Percentiles rank a stretch among this genome's conserved stretches.
These are phyloP conservation scores for Phengaris alcon DNA, from an alignment of 2,888 invertebrate species.

Conservation along the genomic window DNA sequence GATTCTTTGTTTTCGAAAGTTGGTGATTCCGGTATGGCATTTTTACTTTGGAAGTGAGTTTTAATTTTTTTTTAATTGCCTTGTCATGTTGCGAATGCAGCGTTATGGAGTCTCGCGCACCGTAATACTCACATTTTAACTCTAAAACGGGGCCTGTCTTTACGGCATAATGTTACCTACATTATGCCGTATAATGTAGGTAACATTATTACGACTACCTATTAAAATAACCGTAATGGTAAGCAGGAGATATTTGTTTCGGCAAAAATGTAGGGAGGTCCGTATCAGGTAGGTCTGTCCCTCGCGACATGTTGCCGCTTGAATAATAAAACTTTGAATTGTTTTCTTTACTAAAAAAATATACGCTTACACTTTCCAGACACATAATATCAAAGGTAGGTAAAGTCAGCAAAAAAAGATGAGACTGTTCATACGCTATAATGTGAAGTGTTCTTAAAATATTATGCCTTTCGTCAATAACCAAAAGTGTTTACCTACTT, in stretches of 20 bases:
- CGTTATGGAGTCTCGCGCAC: too few species aligned
- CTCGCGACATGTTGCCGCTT: not conserved
- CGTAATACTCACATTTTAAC: not conserved
- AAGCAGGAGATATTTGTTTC: constrained; percentile 1
- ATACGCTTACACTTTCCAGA: not conserved
- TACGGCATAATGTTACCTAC: too few species aligned
- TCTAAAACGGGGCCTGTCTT: not conserved
- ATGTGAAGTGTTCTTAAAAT: not conserved
- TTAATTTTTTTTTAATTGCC: too few species aligned
- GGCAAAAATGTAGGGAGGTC: not conserved
- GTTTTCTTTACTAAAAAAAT: not conserved
- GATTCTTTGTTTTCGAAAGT: too few species aligned
- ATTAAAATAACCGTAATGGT: not conserved
- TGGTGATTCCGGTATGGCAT: too few species aligned
- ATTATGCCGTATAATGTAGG: too few species aligned
- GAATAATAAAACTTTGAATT: not conserved
- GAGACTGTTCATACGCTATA: too few species aligned
- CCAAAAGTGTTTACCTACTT: too few species aligned
- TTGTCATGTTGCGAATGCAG: too few species aligned
- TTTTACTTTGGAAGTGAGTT: too few species aligned
- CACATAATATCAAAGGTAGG: not conserved
- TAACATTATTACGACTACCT: too few species aligned
- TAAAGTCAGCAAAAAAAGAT: not conserved
- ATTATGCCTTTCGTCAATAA: not conserved
- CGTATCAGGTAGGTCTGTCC: not conserved